Evolutionary conservation across 2,888 invertebrate genomes (phyloP).

Genomic region (Chesias legatella): DNA sequence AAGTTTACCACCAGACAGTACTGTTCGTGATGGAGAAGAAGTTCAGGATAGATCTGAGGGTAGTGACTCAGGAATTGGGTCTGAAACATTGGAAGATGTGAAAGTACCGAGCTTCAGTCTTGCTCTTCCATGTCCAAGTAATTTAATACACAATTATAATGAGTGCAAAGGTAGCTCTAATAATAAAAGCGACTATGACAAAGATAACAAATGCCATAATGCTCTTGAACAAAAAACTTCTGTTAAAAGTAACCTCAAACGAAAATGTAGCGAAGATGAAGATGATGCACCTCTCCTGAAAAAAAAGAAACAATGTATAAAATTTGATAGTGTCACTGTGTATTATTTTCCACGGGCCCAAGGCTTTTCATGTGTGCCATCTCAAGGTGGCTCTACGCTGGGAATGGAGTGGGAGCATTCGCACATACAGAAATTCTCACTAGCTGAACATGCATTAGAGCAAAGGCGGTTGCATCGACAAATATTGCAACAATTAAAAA

Average conservation of each 20-base stretch:
- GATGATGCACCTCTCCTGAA: slow-evolving; percentile 72
- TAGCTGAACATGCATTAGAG: slow-evolving; percentile 93
- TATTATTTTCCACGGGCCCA: slow-evolving; percentile 96
- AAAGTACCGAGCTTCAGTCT: slow-evolving; percentile 61
- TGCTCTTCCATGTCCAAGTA: slow-evolving; percentile 52
- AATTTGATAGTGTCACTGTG: slow-evolving; percentile 95
- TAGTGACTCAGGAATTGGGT: slow-evolving; percentile 91
- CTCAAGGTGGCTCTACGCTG: slow-evolving; percentile 93
- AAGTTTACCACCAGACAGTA: slow-evolving; percentile 76
- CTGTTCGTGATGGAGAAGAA: slow-evolving; percentile 73
- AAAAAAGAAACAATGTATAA: slow-evolving; percentile 89
- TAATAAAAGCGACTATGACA: slow-evolving; percentile 31
- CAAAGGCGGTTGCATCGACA: slow-evolving; percentile 92
- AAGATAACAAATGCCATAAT: slow-evolving; percentile 32
- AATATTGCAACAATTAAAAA: slow-evolving; percentile 86
- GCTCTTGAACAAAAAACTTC: slow-evolving; percentile 41
- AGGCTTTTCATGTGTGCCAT: slow-evolving; percentile 95
- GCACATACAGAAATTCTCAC: slow-evolving; percentile 87
- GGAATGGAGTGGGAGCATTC: slow-evolving; percentile 92
- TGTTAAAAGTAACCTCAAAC: slow-evolving; percentile 84
- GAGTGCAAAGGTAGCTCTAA: slow-evolving; percentile 29
- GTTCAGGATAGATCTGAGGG: slow-evolving; percentile 87
- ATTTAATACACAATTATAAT: slow-evolving; percentile 33
- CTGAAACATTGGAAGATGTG: slow-evolving; percentile 84
- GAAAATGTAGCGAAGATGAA: slow-evolving; percentile 71